A percentile compares a stretch with the other conserved stretches of the same genome.
phyloP scores from a whole-genome alignment of 1,140 invertebrate genomes.

The Mesaphorura yosii region DNA sequence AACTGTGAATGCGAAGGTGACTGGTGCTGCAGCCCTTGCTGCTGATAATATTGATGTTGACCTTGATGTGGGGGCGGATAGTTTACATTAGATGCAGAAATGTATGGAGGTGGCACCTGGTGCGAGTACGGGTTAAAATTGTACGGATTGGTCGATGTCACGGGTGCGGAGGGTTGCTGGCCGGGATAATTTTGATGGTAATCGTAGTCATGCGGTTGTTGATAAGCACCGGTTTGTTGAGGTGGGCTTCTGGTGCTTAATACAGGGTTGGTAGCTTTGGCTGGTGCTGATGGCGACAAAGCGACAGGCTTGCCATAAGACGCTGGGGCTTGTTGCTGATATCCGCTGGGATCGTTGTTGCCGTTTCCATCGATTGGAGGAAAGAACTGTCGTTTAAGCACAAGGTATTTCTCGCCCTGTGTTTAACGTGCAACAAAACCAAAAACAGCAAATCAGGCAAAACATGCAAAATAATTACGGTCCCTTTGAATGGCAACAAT shows the following conservation, averaged over 20 bases:
- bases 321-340: neutral
- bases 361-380: slow-evolving; percentile 27
- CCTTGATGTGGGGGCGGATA: neutral
- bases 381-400: slow-evolving; percentile 30
- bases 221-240: neutral
- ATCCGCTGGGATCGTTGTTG: neutral
- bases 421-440: neutral
- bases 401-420: slow-evolving; percentile 30
- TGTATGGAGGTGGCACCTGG: slow-evolving; percentile 5
- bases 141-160: neutral
- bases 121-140: neutral
- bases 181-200: neutral
- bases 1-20: neutral
- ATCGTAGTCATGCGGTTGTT: neutral
- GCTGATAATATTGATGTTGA: too few relatives aligned
- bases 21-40: neutral
- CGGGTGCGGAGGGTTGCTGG: neutral
- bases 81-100: neutral
- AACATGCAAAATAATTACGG: neutral
- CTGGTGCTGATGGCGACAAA: neutral
- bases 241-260: neutral
- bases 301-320: too few relatives aligned
- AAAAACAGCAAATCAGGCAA: slow-evolving; percentile 1
- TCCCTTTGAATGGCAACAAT: too few relatives aligned
- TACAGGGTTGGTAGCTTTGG: neutral